These are phyloP conservation scores for Catocala sponsa DNA, from an alignment of 2,888 invertebrate genomes.

Conservation along the genomic window DNA sequence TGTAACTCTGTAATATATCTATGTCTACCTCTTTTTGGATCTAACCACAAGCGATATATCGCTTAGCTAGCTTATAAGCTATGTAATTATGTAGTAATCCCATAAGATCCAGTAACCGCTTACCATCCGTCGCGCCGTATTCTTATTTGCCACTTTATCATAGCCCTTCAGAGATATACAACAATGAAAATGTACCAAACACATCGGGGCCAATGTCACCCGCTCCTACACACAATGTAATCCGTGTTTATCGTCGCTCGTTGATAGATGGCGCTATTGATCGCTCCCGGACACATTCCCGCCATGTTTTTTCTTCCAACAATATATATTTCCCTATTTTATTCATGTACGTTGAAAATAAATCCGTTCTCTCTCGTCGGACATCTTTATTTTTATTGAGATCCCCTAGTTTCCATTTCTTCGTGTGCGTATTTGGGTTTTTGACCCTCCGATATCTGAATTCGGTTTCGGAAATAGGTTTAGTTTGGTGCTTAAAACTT, in stretches of 20 bases:
- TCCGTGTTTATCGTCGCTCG: conserved; percentile 33
- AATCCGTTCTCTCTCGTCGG: conserved; percentile 34
- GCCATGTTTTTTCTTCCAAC: conserved; percentile 27
- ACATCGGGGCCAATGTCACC: conserved; percentile 6
- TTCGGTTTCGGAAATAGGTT: conserved; percentile 1
- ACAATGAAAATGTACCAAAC: not conserved
- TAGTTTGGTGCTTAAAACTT: conserved; percentile 2
- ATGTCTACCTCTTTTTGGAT: too few species aligned
- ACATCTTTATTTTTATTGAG: conserved; percentile 44
- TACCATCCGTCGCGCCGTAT: too few species aligned
- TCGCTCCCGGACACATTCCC: conserved; percentile 8
- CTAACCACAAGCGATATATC: too few species aligned
- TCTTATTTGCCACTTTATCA: too few species aligned
- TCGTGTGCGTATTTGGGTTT: not conserved
- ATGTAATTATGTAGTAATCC: too few species aligned
- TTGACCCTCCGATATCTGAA: conserved; percentile 1
- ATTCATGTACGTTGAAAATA: conserved; percentile 28
- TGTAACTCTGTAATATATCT: too few species aligned
- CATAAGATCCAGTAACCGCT: too few species aligned
- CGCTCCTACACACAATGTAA: conserved; percentile 38
- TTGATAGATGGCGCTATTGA: conserved; percentile 47
- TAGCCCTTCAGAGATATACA: not conserved
- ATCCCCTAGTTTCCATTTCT: conserved; percentile 7
- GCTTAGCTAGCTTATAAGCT: too few species aligned
- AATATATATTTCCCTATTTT: conserved; percentile 42